Percentiles rank a stretch among this genome's conserved stretches.
These are phyloP conservation scores for Stichodactyla mertensii DNA, from an alignment of 64 coral and sea anemone species.

Conservation along the genomic window DNA sequence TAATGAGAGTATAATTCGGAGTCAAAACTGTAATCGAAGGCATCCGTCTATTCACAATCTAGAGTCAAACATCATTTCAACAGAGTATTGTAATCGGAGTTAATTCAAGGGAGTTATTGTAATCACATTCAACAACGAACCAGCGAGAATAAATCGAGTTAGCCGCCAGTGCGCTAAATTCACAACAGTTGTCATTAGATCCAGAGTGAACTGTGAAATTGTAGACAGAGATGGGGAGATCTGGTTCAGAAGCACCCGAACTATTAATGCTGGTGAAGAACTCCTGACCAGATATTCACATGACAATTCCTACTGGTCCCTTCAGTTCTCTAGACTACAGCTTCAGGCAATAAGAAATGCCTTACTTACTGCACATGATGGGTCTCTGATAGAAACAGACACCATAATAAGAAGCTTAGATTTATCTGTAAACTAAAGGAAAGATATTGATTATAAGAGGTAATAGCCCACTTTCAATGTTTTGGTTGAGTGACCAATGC, in stretches of 20 bases:
- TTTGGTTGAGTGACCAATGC: no score
- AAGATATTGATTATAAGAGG: slow-evolving; percentile 5
- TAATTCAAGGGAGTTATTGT: no score
- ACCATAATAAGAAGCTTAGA: not conserved
- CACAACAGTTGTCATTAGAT: no score
- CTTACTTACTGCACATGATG: slow-evolving; percentile 22
- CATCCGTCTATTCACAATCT: no score
- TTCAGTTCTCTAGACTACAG: slow-evolving; percentile 38
- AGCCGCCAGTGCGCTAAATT: no score
- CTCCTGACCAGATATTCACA: slow-evolving; percentile 36
- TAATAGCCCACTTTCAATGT: no score
- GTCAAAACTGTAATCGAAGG: no score
- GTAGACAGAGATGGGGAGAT: slow-evolving; percentile 35
- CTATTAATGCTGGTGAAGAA: slow-evolving; percentile 41
- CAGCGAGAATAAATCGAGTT: no score
- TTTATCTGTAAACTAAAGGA: not conserved
- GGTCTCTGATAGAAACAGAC: not conserved
- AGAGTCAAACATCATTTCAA: no score
- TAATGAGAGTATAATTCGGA: no score
- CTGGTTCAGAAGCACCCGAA: slow-evolving; percentile 48
- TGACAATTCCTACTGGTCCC: slow-evolving; percentile 50
- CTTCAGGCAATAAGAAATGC: slow-evolving; percentile 30
- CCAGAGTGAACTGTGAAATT: slow-evolving; percentile 40
- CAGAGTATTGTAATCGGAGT: no score
- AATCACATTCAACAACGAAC: no score